Percentiles rank a stretch among this genome's conserved stretches.
These are phyloP conservation scores for Noturus placidus DNA, from an alignment of 2,113 vertebrate species.

Conservation along the genomic window DNA sequence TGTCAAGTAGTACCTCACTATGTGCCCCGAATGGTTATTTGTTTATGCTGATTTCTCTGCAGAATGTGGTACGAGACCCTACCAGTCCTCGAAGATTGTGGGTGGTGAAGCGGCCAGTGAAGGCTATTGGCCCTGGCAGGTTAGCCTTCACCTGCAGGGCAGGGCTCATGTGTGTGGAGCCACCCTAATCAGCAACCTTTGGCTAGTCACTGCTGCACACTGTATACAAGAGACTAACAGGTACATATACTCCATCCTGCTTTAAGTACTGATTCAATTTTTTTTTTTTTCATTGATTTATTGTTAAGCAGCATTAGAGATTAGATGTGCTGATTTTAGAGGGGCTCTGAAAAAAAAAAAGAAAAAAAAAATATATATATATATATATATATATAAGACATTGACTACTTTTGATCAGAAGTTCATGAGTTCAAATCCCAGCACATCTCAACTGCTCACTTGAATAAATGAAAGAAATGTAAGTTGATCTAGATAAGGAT, in stretches of 20 bases:
- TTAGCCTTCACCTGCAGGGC: constrained; percentile 81
- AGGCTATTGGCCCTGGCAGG: constrained; percentile 94
- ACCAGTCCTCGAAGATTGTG: constrained; percentile 80
- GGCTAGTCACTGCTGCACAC: constrained; percentile 90
- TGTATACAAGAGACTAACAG: constrained; percentile 79
- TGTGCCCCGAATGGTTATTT: not conserved
- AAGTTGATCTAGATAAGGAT: too few species aligned
- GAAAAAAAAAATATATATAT: too few species aligned
- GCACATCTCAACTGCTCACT: not conserved
- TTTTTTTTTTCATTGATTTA: not conserved
- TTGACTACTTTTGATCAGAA: not conserved
- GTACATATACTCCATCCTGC: constrained; percentile 61
- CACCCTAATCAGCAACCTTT: constrained; percentile 76
- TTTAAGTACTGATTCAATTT: not conserved
- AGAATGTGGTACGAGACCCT: constrained; percentile 85
- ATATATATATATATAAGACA: too few species aligned
- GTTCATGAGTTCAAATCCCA: not conserved
- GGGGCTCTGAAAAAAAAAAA: not conserved
- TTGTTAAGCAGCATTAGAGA: not conserved
- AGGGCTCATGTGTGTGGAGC: constrained; percentile 86
- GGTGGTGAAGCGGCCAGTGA: constrained; percentile 77
- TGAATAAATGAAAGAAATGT: not conserved
- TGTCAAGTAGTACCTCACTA: not conserved
- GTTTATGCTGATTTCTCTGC: not conserved
- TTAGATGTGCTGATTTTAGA: not conserved